These are phyloP conservation scores for Hemichromis elongatus DNA, from an alignment of 2,113 vertebrate species.

Conservation along the genomic window DNA sequence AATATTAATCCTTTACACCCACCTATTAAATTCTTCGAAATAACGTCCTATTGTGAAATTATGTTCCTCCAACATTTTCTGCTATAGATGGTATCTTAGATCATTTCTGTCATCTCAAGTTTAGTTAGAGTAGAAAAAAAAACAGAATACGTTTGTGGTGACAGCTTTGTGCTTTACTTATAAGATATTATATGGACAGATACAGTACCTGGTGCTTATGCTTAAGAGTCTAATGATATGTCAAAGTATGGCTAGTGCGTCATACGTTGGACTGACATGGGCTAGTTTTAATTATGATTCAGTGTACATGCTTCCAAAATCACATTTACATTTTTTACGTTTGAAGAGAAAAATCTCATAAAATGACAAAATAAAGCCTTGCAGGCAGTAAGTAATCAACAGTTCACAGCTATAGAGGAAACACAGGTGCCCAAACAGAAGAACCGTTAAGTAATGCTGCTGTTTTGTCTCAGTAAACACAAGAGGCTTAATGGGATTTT, in stretches of 20 bases:
- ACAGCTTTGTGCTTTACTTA: background rate
- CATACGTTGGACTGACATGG: background rate
- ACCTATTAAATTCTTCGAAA: background rate
- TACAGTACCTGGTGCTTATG: background rate
- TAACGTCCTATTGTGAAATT: background rate
- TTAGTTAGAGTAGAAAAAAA: background rate
- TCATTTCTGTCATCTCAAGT: background rate
- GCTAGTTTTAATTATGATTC: background rate
- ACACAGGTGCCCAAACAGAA: slow-evolving; percentile 11
- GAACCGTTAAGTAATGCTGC: slow-evolving; percentile 48
- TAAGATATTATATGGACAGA: background rate
- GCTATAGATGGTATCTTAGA: background rate
- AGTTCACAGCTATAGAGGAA: slow-evolving; percentile 8
- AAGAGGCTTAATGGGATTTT: slow-evolving; percentile 66
- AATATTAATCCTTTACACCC: background rate
- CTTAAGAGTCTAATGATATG: slow-evolving; percentile 8
- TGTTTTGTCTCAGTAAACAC: slow-evolving; percentile 70
- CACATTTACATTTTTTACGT: background rate
- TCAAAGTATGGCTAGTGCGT: background rate
- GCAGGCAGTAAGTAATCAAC: slow-evolving; percentile 15
- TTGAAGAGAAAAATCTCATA: background rate
- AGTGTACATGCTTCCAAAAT: background rate
- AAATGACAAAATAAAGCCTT: background rate
- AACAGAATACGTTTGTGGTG: background rate
- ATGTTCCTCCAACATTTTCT: background rate